A percentile compares a stretch with the other conserved stretches of the same genome.
These are phyloP conservation scores for Hyppa rectilinea DNA, from an alignment of 2,888 invertebrate genomes.

Conservation along the genomic window DNA sequence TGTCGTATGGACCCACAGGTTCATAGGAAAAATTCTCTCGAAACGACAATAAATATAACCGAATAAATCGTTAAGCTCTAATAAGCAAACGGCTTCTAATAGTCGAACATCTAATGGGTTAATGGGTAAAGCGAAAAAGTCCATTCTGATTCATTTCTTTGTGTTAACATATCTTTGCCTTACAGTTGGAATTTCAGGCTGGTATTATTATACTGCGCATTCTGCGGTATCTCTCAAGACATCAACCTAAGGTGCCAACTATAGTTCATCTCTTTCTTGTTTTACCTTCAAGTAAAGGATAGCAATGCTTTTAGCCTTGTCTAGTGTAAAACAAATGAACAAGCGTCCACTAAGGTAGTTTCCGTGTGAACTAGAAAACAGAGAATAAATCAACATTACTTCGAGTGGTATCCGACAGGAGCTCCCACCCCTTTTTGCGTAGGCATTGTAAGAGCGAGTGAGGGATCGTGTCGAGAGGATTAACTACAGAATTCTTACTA, in stretches of 20 bases:
- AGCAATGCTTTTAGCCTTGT: not conserved
- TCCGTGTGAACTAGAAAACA: not conserved
- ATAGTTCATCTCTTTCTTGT: conserved; percentile 1
- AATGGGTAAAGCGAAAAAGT: too few species aligned
- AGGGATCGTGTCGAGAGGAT: conserved; percentile 5
- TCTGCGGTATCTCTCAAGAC: not conserved
- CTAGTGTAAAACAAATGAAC: not conserved
- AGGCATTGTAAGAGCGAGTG: not conserved
- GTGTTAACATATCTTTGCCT: not conserved
- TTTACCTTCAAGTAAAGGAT: not conserved
- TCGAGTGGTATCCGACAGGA: conserved; percentile 7
- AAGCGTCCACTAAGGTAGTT: not conserved
- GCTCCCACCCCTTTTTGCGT: not conserved
- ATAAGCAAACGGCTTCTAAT: too few species aligned
- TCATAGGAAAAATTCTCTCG: too few species aligned
- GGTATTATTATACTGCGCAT: not conserved
- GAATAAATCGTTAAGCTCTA: too few species aligned
- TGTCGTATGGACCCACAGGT: too few species aligned
- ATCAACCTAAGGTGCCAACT: not conserved
- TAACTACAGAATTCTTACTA: not conserved
- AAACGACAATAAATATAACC: too few species aligned
- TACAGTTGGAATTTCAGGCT: not conserved
- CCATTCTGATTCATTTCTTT: not conserved
- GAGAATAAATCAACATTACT: conserved; percentile 40
- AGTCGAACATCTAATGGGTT: too few species aligned